phyloP scores from a whole-genome alignment of 2,113 vertebrate species.

The Pomatorhinus ruficollis region DNA sequence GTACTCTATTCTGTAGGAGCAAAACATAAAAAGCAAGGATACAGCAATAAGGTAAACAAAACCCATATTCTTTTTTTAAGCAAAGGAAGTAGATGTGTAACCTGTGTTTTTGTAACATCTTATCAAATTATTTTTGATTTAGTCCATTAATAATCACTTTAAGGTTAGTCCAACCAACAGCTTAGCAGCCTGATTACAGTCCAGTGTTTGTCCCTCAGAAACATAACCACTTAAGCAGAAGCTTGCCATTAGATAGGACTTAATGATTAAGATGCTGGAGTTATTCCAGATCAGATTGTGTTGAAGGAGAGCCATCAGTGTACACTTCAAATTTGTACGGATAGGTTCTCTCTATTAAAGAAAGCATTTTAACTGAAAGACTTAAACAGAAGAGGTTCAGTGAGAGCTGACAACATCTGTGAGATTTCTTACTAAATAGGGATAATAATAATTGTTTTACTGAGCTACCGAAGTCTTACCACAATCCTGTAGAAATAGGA shows the following conservation, averaged over 20 bases:
- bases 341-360: background rate
- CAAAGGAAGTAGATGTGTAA: background rate
- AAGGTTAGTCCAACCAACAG: background rate
- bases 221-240: background rate
- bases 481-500: background rate
- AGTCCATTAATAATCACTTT: background rate
- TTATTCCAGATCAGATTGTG: background rate
- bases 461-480: background rate
- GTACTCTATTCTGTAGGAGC: slow-evolving; percentile 96
- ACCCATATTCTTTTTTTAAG: background rate
- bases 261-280: background rate
- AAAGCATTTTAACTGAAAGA: background rate
- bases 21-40: slow-evolving; percentile 97
- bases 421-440: background rate
- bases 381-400: background rate
- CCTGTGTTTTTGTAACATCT: background rate
- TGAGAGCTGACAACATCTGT: background rate
- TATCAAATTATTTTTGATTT: background rate
- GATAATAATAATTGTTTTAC: background rate
- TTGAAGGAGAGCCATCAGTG: background rate
- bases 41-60: slow-evolving; percentile 91
- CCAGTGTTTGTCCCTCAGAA: background rate
- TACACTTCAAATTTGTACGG: background rate
- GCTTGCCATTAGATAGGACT: background rate
- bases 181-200: background rate